A percentile compares a stretch with the other conserved stretches of the same genome.
These are phyloP conservation scores for Coptodon rendalli DNA, from an alignment of 2,113 vertebrate species.

Conservation along the genomic window DNA sequence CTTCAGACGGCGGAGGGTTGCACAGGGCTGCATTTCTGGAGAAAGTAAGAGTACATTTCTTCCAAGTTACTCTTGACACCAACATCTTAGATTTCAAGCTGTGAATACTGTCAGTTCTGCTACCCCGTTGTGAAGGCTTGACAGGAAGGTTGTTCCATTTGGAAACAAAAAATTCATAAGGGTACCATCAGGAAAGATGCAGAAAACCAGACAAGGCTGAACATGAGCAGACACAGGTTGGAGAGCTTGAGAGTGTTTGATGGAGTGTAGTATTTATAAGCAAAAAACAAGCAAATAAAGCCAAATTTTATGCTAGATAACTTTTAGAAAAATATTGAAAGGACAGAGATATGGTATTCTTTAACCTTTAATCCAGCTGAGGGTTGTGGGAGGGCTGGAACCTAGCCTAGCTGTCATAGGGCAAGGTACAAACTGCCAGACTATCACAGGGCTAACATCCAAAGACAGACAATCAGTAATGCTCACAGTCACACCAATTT, in stretches of 20 bases:
- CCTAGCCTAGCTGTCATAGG: background rate
- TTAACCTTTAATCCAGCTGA: background rate
- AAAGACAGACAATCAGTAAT: background rate
- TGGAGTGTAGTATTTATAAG: background rate
- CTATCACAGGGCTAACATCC: background rate
- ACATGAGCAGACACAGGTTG: background rate
- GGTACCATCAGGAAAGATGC: constrained; percentile 43
- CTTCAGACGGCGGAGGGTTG: background rate
- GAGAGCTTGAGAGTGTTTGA: background rate
- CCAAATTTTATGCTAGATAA: background rate
- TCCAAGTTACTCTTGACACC: constrained; percentile 24
- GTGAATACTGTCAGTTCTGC: background rate
- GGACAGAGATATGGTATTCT: background rate
- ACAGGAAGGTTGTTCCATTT: constrained; percentile 40
- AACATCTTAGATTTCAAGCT: constrained; percentile 25
- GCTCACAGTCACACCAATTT: background rate
- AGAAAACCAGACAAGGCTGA: constrained; percentile 10
- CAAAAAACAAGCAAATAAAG: background rate
- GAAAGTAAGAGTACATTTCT: background rate
- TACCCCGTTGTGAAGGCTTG: constrained; percentile 1
- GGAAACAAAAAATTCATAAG: constrained; percentile 44
- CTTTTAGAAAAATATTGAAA: background rate
- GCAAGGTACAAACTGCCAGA: background rate
- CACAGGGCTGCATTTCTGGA: constrained; percentile 4
- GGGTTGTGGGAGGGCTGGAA: background rate